phyloP scores from a whole-genome alignment of 2,888 invertebrate genomes.

The Drosophila lacicola region DNA sequence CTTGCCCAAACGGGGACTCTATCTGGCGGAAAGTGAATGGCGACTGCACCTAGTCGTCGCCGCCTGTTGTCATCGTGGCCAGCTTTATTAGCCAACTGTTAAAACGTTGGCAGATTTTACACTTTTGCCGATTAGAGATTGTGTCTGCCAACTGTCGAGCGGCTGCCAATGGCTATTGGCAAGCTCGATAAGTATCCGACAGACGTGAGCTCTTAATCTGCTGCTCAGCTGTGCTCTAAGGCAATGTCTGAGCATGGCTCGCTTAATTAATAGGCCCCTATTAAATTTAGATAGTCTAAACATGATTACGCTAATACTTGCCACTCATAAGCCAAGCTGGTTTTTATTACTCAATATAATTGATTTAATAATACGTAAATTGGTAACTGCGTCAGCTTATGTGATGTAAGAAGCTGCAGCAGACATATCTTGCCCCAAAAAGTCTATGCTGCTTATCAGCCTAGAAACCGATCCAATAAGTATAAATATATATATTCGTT shows the following conservation, averaged over 20 bases:
- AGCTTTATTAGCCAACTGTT: conserved; percentile 68
- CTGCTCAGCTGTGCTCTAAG: not conserved
- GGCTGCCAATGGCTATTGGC: not conserved
- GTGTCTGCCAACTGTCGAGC: conserved; percentile 52
- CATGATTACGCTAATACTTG: not conserved
- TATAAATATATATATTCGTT: not conserved
- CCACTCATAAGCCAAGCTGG: not conserved
- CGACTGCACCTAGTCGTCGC: conserved; percentile 28
- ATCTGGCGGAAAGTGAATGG: conserved; percentile 39
- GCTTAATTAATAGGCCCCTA: not conserved
- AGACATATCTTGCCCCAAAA: too few relatives aligned
- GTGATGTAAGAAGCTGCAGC: too few relatives aligned
- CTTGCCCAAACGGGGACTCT: not conserved
- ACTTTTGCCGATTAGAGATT: conserved; percentile 55
- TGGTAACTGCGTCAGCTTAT: too few relatives aligned
- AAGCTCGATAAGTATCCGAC: conserved; percentile 15
- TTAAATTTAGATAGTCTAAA: not conserved
- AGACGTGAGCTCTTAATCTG: conserved; percentile 12
- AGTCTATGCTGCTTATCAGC: too few relatives aligned
- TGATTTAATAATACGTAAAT: not conserved
- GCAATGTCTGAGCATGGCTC: not conserved
- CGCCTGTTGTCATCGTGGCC: conserved; percentile 40
- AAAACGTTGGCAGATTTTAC: conserved; percentile 42
- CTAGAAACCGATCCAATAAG: too few relatives aligned
- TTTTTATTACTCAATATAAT: not conserved